A percentile compares a stretch with the other conserved stretches of the same genome.
These are phyloP conservation scores for Danio albolineatus DNA, from an alignment of 2,797 vertebrate genomes.

Conservation along the genomic window DNA sequence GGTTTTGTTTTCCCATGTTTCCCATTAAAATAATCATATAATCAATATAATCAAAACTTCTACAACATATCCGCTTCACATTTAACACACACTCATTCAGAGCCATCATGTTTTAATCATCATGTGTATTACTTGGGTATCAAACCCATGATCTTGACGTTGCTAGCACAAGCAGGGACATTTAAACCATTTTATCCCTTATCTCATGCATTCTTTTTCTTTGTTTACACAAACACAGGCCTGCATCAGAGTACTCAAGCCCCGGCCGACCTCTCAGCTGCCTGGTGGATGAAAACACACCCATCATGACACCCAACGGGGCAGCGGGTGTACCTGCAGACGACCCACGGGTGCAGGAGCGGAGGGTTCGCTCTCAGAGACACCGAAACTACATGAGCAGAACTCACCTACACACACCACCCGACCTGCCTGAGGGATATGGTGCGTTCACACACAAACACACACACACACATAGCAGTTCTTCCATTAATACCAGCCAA, in stretches of 20 bases:
- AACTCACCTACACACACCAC: constrained; percentile 96
- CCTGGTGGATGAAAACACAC: constrained; percentile 96
- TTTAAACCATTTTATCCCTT: neutral
- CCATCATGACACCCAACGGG: constrained; percentile 88
- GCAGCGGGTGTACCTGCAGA: constrained; percentile 84
- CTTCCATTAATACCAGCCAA: constrained; percentile 2
- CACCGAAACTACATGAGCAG: constrained; percentile 99
- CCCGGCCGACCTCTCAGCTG: constrained; percentile 95
- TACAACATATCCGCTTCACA: too few relatives aligned
- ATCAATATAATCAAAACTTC: too few relatives aligned
- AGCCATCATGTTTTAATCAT: too few relatives aligned
- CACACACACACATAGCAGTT: constrained; percentile 8
- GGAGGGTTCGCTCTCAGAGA: constrained; percentile 93
- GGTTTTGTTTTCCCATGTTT: neutral
- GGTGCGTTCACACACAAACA: constrained; percentile 76
- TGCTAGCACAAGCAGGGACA: neutral
- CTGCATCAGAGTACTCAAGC: constrained; percentile 96
- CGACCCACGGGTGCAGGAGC: constrained; percentile 89
- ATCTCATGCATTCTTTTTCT: too few relatives aligned
- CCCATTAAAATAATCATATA: neutral
- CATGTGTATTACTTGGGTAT: neutral
- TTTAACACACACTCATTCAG: neutral
- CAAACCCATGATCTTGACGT: neutral
- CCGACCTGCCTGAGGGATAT: constrained; percentile 96
- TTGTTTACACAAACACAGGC: constrained; percentile 74